These are phyloP conservation scores for Rhinichthys osculus DNA, from an alignment of 2,797 vertebrate species.

Conservation along the genomic window DNA sequence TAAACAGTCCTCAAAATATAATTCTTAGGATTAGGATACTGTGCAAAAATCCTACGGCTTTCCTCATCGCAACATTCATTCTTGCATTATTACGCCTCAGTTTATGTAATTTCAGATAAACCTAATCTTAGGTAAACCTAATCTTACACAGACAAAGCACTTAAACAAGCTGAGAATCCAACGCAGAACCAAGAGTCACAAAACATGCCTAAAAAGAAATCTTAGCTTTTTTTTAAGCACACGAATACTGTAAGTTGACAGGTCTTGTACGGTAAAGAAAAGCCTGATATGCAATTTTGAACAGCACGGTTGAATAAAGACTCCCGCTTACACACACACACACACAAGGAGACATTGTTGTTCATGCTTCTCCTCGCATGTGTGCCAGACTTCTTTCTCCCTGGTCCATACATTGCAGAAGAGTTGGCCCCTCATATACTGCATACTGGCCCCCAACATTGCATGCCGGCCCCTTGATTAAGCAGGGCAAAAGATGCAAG, in stretches of 20 bases:
- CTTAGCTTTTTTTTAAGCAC: neutral
- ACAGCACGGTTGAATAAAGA: constrained; percentile 57
- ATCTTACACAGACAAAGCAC: constrained; percentile 24
- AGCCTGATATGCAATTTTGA: constrained; percentile 62
- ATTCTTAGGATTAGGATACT: neutral
- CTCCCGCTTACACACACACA: constrained; percentile 31
- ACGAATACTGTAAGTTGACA: constrained; percentile 2
- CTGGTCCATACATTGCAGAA: constrained; percentile 76
- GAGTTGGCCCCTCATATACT: constrained; percentile 67
- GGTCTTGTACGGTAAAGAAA: constrained; percentile 41
- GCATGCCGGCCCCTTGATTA: constrained; percentile 82
- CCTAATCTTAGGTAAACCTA: neutral
- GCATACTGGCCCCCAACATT: constrained; percentile 62
- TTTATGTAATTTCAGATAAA: constrained; percentile 12
- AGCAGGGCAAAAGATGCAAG: constrained; percentile 58
- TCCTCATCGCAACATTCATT: neutral
- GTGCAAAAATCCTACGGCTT: neutral
- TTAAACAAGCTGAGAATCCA: constrained; percentile 22
- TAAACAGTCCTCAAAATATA: neutral
- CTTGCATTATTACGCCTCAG: neutral
- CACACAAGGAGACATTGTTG: constrained; percentile 60
- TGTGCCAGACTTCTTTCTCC: constrained; percentile 57
- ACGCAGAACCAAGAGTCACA: neutral
- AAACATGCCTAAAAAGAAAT: neutral
- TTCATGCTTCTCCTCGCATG: constrained; percentile 50